Conservation (phyloP, 2,113 vertebrate species). For the Rhabdornis inornatus region DNA sequence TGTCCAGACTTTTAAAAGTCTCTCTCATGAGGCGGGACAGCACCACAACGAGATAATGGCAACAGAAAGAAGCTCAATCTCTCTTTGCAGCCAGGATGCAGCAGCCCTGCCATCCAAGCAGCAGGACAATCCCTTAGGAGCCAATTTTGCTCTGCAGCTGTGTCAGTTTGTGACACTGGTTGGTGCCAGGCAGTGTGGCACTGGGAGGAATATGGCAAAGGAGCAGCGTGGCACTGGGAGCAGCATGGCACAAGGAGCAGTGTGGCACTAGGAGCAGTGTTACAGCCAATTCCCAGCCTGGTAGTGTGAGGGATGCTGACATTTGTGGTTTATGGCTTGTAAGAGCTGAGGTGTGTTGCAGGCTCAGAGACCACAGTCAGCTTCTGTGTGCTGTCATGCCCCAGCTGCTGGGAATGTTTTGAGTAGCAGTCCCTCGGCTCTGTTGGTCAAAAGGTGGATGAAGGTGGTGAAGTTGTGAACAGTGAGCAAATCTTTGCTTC, state of each 20-base stretch:
- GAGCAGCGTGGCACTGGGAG: not conserved
- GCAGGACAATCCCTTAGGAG: not conserved
- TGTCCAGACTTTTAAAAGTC: not conserved
- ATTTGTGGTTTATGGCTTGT: not conserved
- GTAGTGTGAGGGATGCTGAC: not conserved
- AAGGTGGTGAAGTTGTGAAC: slow-evolving; percentile 36
- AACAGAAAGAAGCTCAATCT: accelerated
- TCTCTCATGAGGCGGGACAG: not conserved
- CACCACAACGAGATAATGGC: accelerated
- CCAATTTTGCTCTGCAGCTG: not conserved
- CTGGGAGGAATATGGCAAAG: not conserved
- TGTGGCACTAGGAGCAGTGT: not conserved
- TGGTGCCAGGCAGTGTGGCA: not conserved
- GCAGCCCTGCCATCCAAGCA: not conserved
- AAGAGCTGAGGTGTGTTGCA: not conserved
- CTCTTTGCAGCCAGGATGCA: not conserved
- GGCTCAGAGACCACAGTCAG: not conserved
- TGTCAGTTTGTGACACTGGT: not conserved
- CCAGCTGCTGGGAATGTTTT: slow-evolving; percentile 9
- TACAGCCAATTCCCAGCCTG: not conserved
- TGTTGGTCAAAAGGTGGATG: slow-evolving; percentile 42
- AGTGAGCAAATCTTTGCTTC: slow-evolving; percentile 30
- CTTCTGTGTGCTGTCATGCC: not conserved
- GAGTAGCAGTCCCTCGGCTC: slow-evolving; percentile 19
- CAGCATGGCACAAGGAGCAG: accelerated